Conservation (phyloP, 1,140 invertebrate species). For the Colletes gigas region DNA sequence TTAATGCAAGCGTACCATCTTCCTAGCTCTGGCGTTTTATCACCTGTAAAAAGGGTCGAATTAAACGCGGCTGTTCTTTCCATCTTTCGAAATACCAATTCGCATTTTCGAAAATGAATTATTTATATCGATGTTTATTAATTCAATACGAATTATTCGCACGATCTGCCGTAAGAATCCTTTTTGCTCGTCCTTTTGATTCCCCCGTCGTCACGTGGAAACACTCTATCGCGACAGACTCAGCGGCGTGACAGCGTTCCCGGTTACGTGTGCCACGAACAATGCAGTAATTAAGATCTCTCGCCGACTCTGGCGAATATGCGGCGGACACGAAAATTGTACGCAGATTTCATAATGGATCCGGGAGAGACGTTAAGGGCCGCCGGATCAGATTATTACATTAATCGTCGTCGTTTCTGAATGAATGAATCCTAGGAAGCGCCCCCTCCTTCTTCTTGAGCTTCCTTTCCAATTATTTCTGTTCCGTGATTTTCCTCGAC, state of each 20-base stretch:
- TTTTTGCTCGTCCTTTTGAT: too few relatives aligned
- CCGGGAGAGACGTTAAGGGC: not conserved
- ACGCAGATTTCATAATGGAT: constrained; percentile 5
- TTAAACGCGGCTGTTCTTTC: too few relatives aligned
- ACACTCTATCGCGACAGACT: constrained; percentile 1
- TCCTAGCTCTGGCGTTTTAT: too few relatives aligned
- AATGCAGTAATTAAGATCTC: constrained; percentile 13
- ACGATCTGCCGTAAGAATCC: too few relatives aligned
- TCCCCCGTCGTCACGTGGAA: not conserved
- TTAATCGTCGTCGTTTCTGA: constrained; percentile 9
- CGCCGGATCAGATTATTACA: constrained; percentile 4
- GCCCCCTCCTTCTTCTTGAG: not conserved
- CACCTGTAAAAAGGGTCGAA: too few relatives aligned
- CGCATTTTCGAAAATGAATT: too few relatives aligned
- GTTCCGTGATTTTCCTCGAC: not conserved
- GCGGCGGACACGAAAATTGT: not conserved
- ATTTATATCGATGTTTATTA: too few relatives aligned
- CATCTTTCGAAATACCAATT: too few relatives aligned
- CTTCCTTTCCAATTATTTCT: not conserved
- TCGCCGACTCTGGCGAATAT: not conserved
- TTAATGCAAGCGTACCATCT: too few relatives aligned
- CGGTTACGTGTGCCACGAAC: not conserved
- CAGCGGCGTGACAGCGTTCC: not conserved
- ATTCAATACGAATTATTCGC: too few relatives aligned
- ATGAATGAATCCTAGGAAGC: not conserved